Evolutionary conservation across 2,797 vertebrate genomes (phyloP).

Genomic region (Tiaroga cobitis): DNA sequence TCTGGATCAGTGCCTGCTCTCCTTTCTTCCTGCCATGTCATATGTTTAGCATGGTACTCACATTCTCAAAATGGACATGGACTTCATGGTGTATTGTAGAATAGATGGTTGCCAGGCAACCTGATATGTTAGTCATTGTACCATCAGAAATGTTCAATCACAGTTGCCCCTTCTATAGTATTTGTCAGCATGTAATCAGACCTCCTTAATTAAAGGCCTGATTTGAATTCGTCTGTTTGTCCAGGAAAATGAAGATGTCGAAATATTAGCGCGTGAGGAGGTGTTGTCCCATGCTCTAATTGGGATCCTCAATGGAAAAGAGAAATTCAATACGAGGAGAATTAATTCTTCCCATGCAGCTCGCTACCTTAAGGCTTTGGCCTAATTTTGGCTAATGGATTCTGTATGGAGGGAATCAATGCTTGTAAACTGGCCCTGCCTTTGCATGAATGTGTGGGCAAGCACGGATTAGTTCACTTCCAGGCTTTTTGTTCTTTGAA

Average conservation of each 20-base stretch:
- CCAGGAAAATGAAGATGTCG: slow-evolving; percentile 21
- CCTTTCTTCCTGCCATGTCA: slow-evolving; percentile 21
- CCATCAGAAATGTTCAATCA: slow-evolving; percentile 3
- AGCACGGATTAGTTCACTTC: slow-evolving; percentile 16
- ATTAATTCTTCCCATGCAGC: slow-evolving; percentile 68
- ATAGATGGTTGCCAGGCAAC: slow-evolving; percentile 46
- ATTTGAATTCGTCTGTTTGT: slow-evolving; percentile 39
- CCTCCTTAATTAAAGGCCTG: slow-evolving; percentile 11
- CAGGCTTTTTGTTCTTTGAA: neutral
- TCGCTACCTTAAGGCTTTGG: slow-evolving; percentile 60
- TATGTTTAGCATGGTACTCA: slow-evolving; percentile 18
- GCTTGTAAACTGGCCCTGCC: slow-evolving; percentile 8
- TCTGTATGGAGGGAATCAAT: slow-evolving; percentile 69
- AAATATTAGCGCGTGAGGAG: slow-evolving; percentile 30
- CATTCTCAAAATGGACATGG: slow-evolving; percentile 9
- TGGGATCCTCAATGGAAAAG: slow-evolving; percentile 66
- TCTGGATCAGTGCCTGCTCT: slow-evolving; percentile 9
- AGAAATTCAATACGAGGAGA: slow-evolving; percentile 66
- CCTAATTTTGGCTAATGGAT: slow-evolving; percentile 73
- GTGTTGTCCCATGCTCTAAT: slow-evolving; percentile 62
- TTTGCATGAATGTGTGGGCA: neutral
- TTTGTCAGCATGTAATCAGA: slow-evolving; percentile 1
- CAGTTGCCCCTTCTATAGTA: neutral
- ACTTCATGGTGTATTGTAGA: slow-evolving; percentile 19
- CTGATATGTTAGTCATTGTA: slow-evolving; percentile 15